A percentile compares a stretch with the other conserved stretches of the same genome.
Evolutionary conservation across 2,797 vertebrate species (phyloP).

Genomic region (Cheirogaleus major): DNA sequence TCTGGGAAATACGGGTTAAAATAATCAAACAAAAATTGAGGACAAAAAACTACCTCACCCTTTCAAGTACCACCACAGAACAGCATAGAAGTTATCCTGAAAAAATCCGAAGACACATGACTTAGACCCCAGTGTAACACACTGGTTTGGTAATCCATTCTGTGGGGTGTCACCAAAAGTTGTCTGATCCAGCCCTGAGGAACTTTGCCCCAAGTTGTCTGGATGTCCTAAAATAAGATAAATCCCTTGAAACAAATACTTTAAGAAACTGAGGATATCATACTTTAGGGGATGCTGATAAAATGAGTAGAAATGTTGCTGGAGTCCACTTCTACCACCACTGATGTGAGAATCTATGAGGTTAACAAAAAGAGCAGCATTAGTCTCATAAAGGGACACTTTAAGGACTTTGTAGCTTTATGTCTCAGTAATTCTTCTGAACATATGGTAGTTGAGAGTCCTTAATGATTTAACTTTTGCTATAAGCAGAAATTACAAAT

Average conservation of each 20-base stretch:
- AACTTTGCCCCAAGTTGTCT: not conserved
- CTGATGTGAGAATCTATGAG: not conserved
- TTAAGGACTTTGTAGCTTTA: not conserved
- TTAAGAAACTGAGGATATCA: not conserved
- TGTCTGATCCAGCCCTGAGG: not conserved
- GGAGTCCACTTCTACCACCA: not conserved
- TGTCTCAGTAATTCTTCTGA: not conserved
- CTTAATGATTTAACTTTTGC: not conserved
- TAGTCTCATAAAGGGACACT: not conserved
- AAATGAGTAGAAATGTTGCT: not conserved
- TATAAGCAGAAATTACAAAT: not conserved
- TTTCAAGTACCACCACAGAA: not conserved
- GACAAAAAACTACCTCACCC: not conserved
- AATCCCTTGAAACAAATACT: not conserved
- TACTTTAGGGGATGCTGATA: not conserved
- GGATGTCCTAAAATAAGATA: slow-evolving; percentile 20
- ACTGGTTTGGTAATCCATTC: not conserved
- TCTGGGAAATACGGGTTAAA: not conserved
- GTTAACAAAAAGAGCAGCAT: not conserved
- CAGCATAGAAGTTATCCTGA: not conserved
- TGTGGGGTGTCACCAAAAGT: not conserved
- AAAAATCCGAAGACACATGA: not conserved
- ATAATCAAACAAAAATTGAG: not conserved
- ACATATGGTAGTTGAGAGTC: not conserved
- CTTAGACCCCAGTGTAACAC: not conserved